A percentile compares a stretch with the other conserved stretches of the same genome.
These are phyloP conservation scores for Mythimna ferrago DNA, from an alignment of 2,888 invertebrate species.

Conservation along the genomic window DNA sequence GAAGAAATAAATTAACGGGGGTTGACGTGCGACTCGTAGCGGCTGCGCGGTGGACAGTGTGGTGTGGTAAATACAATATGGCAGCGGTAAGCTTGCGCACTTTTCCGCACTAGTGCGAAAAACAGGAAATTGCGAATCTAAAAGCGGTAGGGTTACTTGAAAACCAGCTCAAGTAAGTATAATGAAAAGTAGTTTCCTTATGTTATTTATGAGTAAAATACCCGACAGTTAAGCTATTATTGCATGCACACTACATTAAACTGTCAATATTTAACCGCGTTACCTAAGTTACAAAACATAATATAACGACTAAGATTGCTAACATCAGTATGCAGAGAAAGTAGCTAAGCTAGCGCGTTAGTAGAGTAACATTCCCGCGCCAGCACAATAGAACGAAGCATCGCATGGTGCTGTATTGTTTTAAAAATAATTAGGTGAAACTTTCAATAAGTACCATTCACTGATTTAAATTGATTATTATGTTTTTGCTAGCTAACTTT, in stretches of 20 bases:
- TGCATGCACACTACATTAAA: constrained; percentile 2
- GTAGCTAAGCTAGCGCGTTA: constrained; percentile 27
- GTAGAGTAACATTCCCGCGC: constrained; percentile 41
- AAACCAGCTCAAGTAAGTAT: too few species aligned
- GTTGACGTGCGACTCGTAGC: too few species aligned
- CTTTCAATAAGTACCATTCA: constrained; percentile 5
- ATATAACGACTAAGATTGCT: constrained; percentile 35
- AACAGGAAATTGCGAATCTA: too few species aligned
- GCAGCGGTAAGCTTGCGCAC: too few species aligned
- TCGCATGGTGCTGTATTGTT: constrained; percentile 23
- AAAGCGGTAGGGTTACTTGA: too few species aligned
- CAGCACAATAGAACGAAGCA: constrained; percentile 39
- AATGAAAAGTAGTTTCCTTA: too few species aligned
- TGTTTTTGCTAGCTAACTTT: neutral
- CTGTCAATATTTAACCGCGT: constrained; percentile 10
- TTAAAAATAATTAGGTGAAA: constrained; percentile 24
- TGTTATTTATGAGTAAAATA: neutral
- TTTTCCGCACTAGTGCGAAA: too few species aligned
- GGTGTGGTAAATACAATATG: too few species aligned
- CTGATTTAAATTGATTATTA: neutral
- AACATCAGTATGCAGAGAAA: constrained; percentile 35
- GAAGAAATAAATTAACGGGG: too few species aligned
- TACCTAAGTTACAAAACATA: constrained; percentile 28
- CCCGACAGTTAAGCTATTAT: neutral
- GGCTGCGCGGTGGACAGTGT: too few species aligned